Conservation (phyloP, 92 coral and sea anemone genomes). For the Meandrina meandrites region DNA sequence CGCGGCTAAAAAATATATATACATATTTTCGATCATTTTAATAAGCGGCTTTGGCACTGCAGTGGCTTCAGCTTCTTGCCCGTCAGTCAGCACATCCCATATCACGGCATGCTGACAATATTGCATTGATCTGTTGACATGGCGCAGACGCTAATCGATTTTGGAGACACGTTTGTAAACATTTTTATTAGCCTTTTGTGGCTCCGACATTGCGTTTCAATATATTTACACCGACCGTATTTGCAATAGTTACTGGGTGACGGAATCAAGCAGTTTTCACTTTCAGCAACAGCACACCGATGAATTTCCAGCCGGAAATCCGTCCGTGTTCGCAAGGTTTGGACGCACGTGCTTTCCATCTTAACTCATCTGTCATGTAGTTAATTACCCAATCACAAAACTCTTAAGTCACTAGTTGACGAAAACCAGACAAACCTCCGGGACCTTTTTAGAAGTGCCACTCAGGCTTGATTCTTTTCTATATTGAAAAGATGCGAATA, state of each 20-base stretch:
- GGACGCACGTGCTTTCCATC: neutral
- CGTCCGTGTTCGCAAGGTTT: too few relatives aligned
- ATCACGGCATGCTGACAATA: neutral
- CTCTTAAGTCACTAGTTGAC: neutral
- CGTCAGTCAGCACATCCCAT: neutral
- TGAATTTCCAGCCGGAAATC: too few relatives aligned
- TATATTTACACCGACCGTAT: too few relatives aligned
- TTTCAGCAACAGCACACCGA: neutral
- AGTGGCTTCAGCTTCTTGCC: neutral
- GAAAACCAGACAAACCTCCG: neutral
- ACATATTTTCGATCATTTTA: too few relatives aligned
- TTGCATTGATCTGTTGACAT: neutral
- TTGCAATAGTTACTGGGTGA: neutral
- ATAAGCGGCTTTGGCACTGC: neutral
- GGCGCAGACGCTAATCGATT: too few relatives aligned
- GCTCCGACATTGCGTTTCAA: too few relatives aligned
- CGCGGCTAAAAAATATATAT: too few relatives aligned
- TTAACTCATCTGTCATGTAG: neutral
- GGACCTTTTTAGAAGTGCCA: neutral
- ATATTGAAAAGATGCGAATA: too few relatives aligned
- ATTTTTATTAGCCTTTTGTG: too few relatives aligned
- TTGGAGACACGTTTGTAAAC: too few relatives aligned
- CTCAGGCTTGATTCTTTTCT: too few relatives aligned
- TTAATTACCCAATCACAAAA: neutral
- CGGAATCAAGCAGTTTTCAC: neutral